Evolutionary conservation across 1,140 invertebrate species (phyloP).

Genomic region (Scaptodrosophila lebanonensis): DNA sequence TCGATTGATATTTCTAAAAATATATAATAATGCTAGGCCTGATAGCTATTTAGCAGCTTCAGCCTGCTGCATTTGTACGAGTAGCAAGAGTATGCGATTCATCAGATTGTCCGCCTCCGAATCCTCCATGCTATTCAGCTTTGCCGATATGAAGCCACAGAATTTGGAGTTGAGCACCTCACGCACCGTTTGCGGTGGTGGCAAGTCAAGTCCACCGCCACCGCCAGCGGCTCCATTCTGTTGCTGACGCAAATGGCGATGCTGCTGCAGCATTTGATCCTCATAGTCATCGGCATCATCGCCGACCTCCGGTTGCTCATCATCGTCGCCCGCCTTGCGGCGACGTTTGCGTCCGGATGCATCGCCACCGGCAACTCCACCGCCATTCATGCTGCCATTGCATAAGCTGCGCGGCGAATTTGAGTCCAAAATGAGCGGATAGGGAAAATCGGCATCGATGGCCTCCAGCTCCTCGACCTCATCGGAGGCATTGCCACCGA

Average conservation of each 20-base stretch:
- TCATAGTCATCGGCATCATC: slow-evolving; percentile 65
- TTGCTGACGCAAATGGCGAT: slow-evolving; percentile 69
- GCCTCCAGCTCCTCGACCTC: slow-evolving; percentile 70
- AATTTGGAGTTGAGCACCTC: slow-evolving; percentile 73
- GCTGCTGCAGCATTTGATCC: slow-evolving; percentile 72
- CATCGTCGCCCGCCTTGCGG: slow-evolving; percentile 4
- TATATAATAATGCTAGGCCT: not conserved
- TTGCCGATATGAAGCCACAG: slow-evolving; percentile 73
- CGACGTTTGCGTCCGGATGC: slow-evolving; percentile 16
- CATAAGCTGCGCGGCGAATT: slow-evolving; percentile 52
- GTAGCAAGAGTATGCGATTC: slow-evolving; percentile 69
- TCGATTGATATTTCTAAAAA: too few relatives aligned
- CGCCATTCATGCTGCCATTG: not conserved
- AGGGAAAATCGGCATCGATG: slow-evolving; percentile 73
- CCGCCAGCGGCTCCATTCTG: slow-evolving; percentile 37
- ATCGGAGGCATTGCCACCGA: slow-evolving; percentile 49
- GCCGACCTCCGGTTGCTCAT: slow-evolving; percentile 36
- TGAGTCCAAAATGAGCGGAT: slow-evolving; percentile 68
- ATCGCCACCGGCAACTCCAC: not conserved
- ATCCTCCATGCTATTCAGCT: slow-evolving; percentile 74
- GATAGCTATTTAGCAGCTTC: slow-evolving; percentile 44
- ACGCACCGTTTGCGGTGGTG: slow-evolving; percentile 67
- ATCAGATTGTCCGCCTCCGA: slow-evolving; percentile 74
- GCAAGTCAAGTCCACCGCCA: slow-evolving; percentile 44
- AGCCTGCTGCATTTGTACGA: slow-evolving; percentile 65